Evolutionary conservation across 2,113 vertebrate genomes (phyloP).

Genomic region (Myiozetetes cayanensis): DNA sequence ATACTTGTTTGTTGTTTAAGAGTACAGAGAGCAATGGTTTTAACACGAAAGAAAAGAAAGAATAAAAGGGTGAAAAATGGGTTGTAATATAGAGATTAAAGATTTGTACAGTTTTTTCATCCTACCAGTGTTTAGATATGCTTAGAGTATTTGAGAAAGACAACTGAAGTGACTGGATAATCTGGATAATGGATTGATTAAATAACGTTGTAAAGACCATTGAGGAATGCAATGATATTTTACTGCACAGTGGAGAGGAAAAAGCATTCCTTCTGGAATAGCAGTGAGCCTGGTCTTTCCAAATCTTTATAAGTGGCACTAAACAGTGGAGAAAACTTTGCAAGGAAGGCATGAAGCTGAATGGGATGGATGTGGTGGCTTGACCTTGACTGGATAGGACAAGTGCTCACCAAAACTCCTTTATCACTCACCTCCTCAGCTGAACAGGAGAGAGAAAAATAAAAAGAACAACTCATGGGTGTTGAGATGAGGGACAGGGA

Average conservation of each 20-base stretch:
- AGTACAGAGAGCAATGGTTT: background rate
- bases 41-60: background rate
- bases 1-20: background rate
- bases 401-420: background rate
- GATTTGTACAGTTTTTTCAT: background rate
- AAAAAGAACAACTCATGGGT: accelerated
- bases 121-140: background rate
- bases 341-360: background rate
- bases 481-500: background rate
- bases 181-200: constrained; percentile 9
- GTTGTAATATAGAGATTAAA: background rate
- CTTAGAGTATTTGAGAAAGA: background rate
- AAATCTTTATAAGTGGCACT: background rate
- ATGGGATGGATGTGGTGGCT: background rate
- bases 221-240: background rate
- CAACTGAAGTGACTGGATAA: background rate
- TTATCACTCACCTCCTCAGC: too few species aligned
- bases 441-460: background rate
- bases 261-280: background rate
- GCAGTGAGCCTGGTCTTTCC: background rate
- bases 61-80: background rate
- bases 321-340: background rate
- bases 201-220: background rate
- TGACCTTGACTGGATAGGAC: background rate
- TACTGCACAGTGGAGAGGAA: background rate